Evolutionary conservation across 2,797 vertebrate species (phyloP), one percentile per base, ranked within the genome.

Genomic region (Halcyon chelicuti): DNA sequence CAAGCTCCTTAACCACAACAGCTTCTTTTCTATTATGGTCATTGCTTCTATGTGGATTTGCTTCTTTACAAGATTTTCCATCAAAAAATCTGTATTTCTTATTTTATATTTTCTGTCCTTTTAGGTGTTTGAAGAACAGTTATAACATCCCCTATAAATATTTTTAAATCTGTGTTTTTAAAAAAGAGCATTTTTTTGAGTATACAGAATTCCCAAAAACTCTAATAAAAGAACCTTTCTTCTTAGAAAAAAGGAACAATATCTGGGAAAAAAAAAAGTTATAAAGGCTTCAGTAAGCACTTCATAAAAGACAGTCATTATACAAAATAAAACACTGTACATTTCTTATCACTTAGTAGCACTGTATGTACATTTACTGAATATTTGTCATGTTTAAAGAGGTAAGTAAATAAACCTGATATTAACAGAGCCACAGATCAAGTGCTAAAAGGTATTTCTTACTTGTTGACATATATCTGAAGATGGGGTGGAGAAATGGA

Each of bases 381-480:
- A 23, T 75, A 92, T 91, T 71, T 91, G 39, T 78, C 54, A 54
- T 61, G 22, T 33, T 40, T 65, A 84, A 90, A 89, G 73, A 87
- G 21, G 28, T 61, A 77, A 65, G 77, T 92, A 93, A 96, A 93
- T 78, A 93, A 91, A 89, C 31, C 18, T 72, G 58, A 22, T 81
- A 82, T 87, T 93, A 94, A 91, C 71, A 51, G 58, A 89, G 49
- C 18, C 86, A 52, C 46, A 91, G 70, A 96, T 89, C 58, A 81
- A 92, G 67, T 68, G 29, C 54, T 91, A 91, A 89, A 80, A 84
- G 63, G 12, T 81, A 84, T 78, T 88, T 90, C 54, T 80, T 66
- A 51, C 18, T 66, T 91, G 66, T 57, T 94, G 90, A 82, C 71
- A 23, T 49, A 74, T 47, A 62, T 91, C 25, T 91, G 40, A 91